phyloP scores from a whole-genome alignment of 2,888 invertebrate species.

The Leucophenga maculata region DNA sequence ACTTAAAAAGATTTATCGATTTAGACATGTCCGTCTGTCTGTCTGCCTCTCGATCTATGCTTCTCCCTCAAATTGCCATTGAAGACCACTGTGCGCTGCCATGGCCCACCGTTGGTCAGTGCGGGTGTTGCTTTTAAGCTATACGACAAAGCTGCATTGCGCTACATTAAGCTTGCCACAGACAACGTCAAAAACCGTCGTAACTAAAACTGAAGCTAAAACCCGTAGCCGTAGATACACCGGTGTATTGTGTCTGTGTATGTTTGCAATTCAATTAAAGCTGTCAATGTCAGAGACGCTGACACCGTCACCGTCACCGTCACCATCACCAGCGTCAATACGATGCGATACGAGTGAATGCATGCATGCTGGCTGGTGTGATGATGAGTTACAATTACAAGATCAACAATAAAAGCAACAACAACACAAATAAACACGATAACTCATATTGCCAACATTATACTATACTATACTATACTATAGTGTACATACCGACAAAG shows the following conservation, averaged over 20 bases:
- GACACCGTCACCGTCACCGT: constrained; percentile 15
- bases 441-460: background rate
- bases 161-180: background rate
- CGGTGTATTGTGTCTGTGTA: background rate
- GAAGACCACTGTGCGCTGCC: background rate
- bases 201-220: too few species aligned
- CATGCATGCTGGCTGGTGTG: background rate
- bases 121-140: background rate
- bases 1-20: too few species aligned
- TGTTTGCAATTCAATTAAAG: constrained; percentile 66
- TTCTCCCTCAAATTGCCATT: too few species aligned
- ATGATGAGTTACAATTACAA: constrained; percentile 53
- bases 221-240: background rate
- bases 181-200: too few species aligned
- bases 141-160: background rate
- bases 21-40: too few species aligned
- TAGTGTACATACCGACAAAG: background rate
- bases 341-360: background rate
- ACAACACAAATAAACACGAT: constrained; percentile 22
- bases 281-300: constrained; percentile 49
- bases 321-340: background rate
- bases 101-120: background rate
- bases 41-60: too few species aligned
- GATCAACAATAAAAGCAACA: constrained; percentile 44
- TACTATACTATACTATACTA: background rate